These are phyloP conservation scores for Spodoptera exigua DNA, from an alignment of 2,888 invertebrate species.

Conservation along the genomic window DNA sequence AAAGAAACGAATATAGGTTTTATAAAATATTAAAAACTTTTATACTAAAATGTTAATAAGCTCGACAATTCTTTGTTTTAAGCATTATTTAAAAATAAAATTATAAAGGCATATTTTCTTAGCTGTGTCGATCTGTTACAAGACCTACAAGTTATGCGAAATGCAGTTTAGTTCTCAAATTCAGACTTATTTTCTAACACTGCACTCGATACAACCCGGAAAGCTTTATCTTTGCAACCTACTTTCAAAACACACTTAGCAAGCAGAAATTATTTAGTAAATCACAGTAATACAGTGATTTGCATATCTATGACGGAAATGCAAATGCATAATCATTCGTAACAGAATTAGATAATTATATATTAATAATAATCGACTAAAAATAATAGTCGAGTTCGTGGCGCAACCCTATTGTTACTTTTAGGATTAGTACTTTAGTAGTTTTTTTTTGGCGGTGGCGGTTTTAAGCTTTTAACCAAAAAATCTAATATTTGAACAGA, in stretches of 20 bases:
- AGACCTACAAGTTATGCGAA: not conserved
- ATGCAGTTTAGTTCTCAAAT: not conserved
- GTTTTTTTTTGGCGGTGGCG: too few species aligned
- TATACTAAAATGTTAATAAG: too few species aligned
- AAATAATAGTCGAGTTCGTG: not conserved
- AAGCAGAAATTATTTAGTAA: conserved; percentile 26
- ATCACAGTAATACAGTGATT: conserved; percentile 36
- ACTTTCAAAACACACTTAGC: conserved; percentile 37
- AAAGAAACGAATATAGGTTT: too few species aligned
- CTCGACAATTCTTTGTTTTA: too few species aligned
- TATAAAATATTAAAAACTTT: too few species aligned
- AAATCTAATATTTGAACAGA: too few species aligned
- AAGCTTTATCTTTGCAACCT: conserved; percentile 18
- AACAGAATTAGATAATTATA: conserved; percentile 9
- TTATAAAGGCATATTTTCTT: too few species aligned
- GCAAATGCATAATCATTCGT: conserved; percentile 6
- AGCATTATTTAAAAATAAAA: too few species aligned
- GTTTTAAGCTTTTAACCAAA: too few species aligned
- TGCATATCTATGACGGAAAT: conserved; percentile 21
- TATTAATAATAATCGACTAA: conserved; percentile 4
- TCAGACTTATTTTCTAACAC: not conserved
- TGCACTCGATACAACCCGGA: conserved; percentile 9
- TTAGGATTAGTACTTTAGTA: too few species aligned
- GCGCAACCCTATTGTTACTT: not conserved
- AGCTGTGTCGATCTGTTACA: too few species aligned